Conservation (phyloP, 2,797 vertebrate species). For the Lithobates pipiens region DNA sequence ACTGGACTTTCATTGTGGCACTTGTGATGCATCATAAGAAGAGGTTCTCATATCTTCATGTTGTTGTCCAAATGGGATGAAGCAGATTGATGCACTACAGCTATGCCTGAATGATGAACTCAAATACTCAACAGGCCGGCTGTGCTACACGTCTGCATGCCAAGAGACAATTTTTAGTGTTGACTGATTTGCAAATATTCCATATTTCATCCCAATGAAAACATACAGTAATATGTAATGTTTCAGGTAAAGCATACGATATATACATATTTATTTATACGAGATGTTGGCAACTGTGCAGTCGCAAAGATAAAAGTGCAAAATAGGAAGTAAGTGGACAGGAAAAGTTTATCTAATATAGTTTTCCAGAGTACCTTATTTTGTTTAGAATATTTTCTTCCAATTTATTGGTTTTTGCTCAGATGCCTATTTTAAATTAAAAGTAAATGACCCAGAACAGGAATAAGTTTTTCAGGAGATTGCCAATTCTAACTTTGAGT, state of each 20-base stretch:
- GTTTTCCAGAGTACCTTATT: background rate
- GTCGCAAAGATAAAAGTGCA: background rate
- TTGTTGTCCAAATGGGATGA: too few species aligned
- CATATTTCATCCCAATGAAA: background rate
- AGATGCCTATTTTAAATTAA: conserved; percentile 4
- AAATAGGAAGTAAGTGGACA: background rate
- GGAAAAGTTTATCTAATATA: conserved; percentile 5
- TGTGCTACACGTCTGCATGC: too few species aligned
- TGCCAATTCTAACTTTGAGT: conserved; percentile 16
- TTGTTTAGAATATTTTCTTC: conserved; percentile 8
- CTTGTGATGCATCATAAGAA: too few species aligned
- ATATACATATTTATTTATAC: background rate
- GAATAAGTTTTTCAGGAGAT: conserved; percentile 20
- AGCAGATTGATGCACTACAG: too few species aligned
- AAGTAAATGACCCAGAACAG: conserved; percentile 12
- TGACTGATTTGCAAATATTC: background rate
- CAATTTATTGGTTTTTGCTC: conserved; percentile 15
- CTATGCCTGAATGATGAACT: too few species aligned
- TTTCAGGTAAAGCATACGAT: background rate
- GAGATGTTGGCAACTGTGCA: background rate
- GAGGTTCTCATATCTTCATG: too few species aligned
- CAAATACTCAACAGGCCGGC: too few species aligned
- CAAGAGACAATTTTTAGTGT: background rate
- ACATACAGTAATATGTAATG: background rate
- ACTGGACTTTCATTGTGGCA: too few species aligned